These are phyloP conservation scores for Venustaconcha ellipsiformis DNA, from an alignment of 1,140 invertebrate species.

Conservation along the genomic window DNA sequence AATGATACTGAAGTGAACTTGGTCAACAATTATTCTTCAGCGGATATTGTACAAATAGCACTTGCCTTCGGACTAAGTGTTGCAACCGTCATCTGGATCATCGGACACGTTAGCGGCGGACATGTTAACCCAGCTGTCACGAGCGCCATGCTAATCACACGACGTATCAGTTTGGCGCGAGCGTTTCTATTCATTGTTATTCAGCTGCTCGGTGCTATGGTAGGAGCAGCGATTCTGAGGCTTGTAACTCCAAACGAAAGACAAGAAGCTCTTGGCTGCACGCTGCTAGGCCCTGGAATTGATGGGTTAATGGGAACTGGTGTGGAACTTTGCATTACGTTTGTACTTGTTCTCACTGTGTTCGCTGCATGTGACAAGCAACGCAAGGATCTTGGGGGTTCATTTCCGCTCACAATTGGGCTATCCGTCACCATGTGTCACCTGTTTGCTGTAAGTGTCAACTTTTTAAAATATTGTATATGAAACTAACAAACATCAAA, in stretches of 20 bases:
- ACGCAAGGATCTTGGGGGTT: conserved; percentile 85
- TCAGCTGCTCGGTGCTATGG: conserved; percentile 78
- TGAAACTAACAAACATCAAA: too few relatives aligned
- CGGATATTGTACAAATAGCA: conserved; percentile 46
- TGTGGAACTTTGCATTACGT: conserved; percentile 89
- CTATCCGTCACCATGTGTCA: conserved; percentile 81
- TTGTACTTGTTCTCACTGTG: conserved; percentile 89
- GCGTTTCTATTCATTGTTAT: conserved; percentile 59
- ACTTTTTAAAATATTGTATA: background rate
- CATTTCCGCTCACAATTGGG: conserved; percentile 90
- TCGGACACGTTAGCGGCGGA: conserved; percentile 88
- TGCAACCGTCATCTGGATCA: conserved; percentile 65
- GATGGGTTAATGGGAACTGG: conserved; percentile 77
- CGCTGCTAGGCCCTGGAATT: conserved; percentile 55
- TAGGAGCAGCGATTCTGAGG: conserved; percentile 80
- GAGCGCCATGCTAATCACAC: conserved; percentile 76
- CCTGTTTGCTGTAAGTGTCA: conserved; percentile 75
- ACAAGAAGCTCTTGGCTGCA: conserved; percentile 77
- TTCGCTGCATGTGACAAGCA: conserved; percentile 86
- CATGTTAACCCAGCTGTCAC: conserved; percentile 93
- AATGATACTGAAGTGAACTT: too few relatives aligned
- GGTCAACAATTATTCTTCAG: background rate
- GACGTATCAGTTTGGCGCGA: conserved; percentile 62
- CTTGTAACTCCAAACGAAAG: conserved; percentile 67
- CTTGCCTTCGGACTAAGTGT: conserved; percentile 62